Evolutionary conservation across 2,797 vertebrate genomes (phyloP), one percentile per base, ranked within the genome.

Genomic region (Okamejei kenojei): DNA sequence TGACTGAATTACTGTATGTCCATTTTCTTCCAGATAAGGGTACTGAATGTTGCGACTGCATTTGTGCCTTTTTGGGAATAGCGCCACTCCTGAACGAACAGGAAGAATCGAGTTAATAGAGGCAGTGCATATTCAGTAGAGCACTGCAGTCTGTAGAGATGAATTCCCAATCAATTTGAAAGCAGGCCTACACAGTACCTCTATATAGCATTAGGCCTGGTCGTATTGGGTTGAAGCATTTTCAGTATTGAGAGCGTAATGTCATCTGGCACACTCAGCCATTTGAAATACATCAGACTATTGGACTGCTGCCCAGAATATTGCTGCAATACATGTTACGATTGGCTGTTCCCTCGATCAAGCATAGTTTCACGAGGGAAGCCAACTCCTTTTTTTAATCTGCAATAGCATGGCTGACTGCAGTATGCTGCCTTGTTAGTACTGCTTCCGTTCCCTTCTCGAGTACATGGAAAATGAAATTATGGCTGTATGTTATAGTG

Each of bases 221-320:
- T 93, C 95, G 94, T 93, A 95, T 96, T 95, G 95, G 94, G 95
- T 95, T 94, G 95, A 95, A 96, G 96, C 96, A 95, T 96, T 96
- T 95, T 95, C 94, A 94, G 95, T 95, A 94, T 94, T 95, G 95
- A 94, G 93, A 94, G 96, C 94, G 95, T 96, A 96, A 96, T 97
- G 97, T 94, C 95, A 97, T 97, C 97, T 97, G 96, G 96, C 96
- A 96, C 96, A 96, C 96, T 96, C 95, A 93, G 96, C 95, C 95
- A 93, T 96, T 95, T 96, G 95, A 95, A 94, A 95, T 96, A 96
- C 96, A 92, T 96, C 94, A 94, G 94, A 95, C 95, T 95, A 96
- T 95, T 98, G 97, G 97, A 97, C 58, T 94, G 93, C 94, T 96
- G 97, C 97, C 97, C 96, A 95, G 96, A 97, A 96, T 96, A 95